Evolutionary conservation across 2,797 vertebrate species (phyloP).

Genomic region (Phrynocephalus forsythii): DNA sequence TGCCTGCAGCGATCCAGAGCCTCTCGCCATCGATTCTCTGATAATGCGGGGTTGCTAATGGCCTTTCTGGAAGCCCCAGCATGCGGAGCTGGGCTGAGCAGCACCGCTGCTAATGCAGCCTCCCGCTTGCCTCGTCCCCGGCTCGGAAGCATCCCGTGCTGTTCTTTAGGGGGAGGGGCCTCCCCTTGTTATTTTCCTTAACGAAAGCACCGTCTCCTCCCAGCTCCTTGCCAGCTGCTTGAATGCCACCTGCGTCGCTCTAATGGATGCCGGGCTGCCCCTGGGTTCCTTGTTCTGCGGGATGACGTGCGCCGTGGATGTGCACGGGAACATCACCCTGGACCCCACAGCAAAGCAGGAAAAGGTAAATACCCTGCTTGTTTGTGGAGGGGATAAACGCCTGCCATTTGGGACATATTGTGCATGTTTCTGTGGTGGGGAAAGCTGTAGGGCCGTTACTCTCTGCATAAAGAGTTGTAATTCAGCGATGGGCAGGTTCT

Average conservation of each 20-base stretch:
- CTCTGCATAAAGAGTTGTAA: no score
- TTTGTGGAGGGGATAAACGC: not conserved
- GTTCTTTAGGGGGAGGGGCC: no score
- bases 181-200: not conserved
- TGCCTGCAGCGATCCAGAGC: not conserved
- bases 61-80: not conserved
- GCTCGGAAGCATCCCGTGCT: no score
- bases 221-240: conserved; percentile 89
- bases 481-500: no score
- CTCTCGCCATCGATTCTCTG: not conserved
- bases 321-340: conserved; percentile 80
- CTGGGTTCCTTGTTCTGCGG: conserved; percentile 90
- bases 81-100: not conserved
- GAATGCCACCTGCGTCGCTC: conserved; percentile 89
- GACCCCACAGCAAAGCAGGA: conserved; percentile 88
- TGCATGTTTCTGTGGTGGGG: no score
- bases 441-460: no score
- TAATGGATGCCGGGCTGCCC: conserved; percentile 91
- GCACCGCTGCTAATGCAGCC: not conserved
- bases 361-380: conserved; percentile 78
- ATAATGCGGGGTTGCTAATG: not conserved
- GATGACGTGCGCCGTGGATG: conserved; percentile 86
- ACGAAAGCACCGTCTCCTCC: not conserved
- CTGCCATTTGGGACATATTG: no score
- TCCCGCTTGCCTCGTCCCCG: not conserved